phyloP scores from a whole-genome alignment of 2,797 vertebrate genomes.

The Anabacerthia variegaticeps region DNA sequence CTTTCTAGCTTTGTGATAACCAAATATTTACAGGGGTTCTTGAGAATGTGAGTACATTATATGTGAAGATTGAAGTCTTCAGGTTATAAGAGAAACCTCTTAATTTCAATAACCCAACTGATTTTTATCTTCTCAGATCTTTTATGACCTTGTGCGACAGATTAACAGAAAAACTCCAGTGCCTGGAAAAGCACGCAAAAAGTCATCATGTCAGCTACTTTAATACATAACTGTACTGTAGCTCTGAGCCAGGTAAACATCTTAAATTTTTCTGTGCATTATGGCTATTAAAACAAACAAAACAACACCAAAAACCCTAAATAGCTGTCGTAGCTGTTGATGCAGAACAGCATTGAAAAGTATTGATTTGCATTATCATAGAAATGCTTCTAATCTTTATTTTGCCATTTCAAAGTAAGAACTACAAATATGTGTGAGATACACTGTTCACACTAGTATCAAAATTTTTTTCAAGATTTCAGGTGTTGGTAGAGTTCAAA shows the following conservation, averaged over 20 bases:
- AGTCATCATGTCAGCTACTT: conserved; percentile 91
- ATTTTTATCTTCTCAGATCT: conserved; percentile 80
- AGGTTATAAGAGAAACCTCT: background rate
- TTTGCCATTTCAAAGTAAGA: background rate
- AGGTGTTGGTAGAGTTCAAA: background rate
- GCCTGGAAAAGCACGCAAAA: conserved; percentile 89
- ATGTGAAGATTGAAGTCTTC: background rate
- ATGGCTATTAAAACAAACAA: background rate
- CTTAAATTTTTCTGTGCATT: background rate
- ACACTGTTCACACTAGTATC: background rate
- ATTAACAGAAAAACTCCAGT: conserved; percentile 94
- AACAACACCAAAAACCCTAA: background rate
- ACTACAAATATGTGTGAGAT: background rate
- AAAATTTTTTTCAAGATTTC: background rate
- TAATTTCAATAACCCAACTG: background rate
- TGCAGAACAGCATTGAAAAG: background rate
- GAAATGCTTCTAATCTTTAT: background rate
- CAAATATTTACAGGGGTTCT: background rate
- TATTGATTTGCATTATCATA: background rate
- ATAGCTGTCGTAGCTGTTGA: background rate
- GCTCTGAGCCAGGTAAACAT: conserved; percentile 88
- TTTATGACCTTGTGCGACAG: conserved; percentile 92
- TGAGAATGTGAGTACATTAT: background rate
- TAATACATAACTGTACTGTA: conserved; percentile 86
- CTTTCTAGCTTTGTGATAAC: background rate